phyloP scores from a whole-genome alignment of 1,140 invertebrate species.

The Saxidomus purpurata region DNA sequence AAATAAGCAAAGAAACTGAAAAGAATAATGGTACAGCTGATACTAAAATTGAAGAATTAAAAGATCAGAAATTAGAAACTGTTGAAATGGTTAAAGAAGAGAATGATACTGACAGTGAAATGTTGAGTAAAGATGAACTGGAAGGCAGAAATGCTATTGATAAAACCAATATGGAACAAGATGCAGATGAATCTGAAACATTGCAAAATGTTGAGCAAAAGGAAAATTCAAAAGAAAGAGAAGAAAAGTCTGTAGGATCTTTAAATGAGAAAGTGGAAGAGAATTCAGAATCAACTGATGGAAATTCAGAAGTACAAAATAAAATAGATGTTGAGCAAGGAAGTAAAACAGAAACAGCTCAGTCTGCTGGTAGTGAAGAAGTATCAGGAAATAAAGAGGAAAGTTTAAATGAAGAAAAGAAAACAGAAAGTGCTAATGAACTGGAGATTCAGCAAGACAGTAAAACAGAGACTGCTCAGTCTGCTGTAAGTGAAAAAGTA shows the following conservation, averaged over 20 bases:
- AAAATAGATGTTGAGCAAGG: background rate
- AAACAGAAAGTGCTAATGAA: background rate
- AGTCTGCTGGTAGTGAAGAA: background rate
- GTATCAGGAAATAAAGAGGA: background rate
- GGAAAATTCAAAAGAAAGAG: background rate
- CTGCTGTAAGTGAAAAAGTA: background rate
- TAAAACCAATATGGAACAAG: background rate
- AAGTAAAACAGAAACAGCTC: background rate
- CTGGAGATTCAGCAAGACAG: background rate
- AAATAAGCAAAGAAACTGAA: constrained; percentile 15
- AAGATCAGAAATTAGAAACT: constrained; percentile 28
- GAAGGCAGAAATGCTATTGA: background rate
- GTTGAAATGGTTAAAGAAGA: constrained; percentile 43
- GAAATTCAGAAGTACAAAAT: background rate
- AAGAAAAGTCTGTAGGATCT: background rate
- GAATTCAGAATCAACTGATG: background rate
- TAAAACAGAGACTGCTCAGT: background rate
- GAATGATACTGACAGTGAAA: constrained; percentile 35
- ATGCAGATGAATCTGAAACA: constrained; percentile 14
- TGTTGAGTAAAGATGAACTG: no score
- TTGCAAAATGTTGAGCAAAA: background rate
- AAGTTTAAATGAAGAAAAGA: background rate
- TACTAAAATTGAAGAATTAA: constrained; percentile 33
- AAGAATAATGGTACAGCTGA: constrained; percentile 50
- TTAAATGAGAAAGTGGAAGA: background rate